These are phyloP conservation scores for Drosophila anomalipes DNA, from an alignment of 2,888 invertebrate genomes.

Conservation along the genomic window DNA sequence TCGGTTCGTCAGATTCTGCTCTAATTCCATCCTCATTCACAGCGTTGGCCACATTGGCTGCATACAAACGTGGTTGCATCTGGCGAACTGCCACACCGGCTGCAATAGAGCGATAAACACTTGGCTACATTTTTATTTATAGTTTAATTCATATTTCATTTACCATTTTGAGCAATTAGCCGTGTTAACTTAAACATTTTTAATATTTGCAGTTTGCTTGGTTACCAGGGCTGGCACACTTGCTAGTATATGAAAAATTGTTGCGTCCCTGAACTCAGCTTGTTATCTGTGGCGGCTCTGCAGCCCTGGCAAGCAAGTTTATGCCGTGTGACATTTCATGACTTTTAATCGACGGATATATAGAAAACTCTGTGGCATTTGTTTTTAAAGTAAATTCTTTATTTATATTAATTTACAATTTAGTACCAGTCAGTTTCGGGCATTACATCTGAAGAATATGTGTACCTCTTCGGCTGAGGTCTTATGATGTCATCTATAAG, in stretches of 20 bases:
- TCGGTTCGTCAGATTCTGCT: constrained; percentile 77
- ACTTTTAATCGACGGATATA: neutral
- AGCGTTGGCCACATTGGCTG: constrained; percentile 16
- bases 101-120: neutral
- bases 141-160: constrained; percentile 16
- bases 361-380: neutral
- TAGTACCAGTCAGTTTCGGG: constrained; percentile 62
- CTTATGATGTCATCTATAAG: constrained; percentile 40
- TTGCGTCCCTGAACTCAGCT: neutral
- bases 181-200: constrained; percentile 70
- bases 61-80: constrained; percentile 34
- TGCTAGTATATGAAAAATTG: neutral
- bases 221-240: constrained; percentile 13
- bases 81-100: constrained; percentile 40
- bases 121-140: neutral
- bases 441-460: constrained; percentile 77
- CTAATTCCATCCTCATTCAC: constrained; percentile 12
- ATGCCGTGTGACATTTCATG: neutral
- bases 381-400: too few species aligned
- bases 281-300: neutral
- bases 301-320: neutral
- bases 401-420: neutral
- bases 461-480: constrained; percentile 47
- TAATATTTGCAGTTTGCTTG: neutral
- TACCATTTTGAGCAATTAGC: constrained; percentile 65